Conservation (phyloP, 2,888 invertebrate species). For the Clepsis dumicolana region DNA sequence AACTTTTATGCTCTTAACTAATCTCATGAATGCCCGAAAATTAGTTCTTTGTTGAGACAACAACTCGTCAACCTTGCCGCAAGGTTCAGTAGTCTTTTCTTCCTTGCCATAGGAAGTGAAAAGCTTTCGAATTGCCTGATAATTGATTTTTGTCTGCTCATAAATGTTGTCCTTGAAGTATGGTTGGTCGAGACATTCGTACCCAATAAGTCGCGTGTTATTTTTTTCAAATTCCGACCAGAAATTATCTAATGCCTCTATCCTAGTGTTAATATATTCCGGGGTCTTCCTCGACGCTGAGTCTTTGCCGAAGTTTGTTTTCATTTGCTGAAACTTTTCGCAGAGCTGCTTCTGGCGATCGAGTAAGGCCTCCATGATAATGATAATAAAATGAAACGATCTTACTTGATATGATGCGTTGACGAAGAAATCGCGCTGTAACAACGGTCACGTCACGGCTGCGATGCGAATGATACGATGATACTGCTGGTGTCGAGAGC, state of each 20-base stretch:
- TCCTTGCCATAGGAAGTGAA: neutral
- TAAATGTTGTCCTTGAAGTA: neutral
- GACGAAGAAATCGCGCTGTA: too few species aligned
- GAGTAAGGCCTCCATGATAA: neutral
- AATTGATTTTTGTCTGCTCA: constrained; percentile 2
- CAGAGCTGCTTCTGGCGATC: neutral
- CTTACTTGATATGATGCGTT: too few species aligned
- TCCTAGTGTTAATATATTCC: neutral
- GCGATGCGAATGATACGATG: too few species aligned
- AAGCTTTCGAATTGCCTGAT: neutral
- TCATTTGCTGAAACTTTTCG: neutral
- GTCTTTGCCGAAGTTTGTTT: neutral
- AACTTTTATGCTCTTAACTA: neutral
- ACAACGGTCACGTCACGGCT: too few species aligned
- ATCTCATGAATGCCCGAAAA: constrained; percentile 3
- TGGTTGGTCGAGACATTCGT: too few species aligned
- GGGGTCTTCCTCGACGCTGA: neutral
- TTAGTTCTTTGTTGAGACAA: neutral
- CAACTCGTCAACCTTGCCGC: neutral
- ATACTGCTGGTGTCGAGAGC: too few species aligned
- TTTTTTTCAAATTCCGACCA: neutral
- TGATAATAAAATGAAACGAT: too few species aligned
- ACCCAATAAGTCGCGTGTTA: neutral
- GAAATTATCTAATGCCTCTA: neutral
- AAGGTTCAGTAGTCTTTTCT: neutral